A percentile compares a stretch with the other conserved stretches of the same genome.
Conservation (phyloP, 2,797 vertebrate genomes). For the Columba guinea region DNA sequence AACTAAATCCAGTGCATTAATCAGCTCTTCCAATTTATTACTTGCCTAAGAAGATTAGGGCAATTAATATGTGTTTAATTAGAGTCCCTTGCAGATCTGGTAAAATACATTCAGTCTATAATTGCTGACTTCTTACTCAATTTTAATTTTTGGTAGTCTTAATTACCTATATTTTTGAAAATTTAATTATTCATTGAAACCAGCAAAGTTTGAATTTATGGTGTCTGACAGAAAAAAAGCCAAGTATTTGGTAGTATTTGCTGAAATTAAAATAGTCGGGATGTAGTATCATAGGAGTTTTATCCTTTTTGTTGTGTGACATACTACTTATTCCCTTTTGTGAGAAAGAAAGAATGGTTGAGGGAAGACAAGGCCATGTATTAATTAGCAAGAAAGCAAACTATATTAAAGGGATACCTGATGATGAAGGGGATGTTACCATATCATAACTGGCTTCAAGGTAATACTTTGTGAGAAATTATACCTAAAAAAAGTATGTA, state of each 20-base stretch:
- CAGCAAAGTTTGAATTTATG: constrained; percentile 24
- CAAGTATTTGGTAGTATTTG: neutral
- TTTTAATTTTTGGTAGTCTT: constrained; percentile 66
- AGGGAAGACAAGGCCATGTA: neutral
- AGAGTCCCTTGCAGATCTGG: constrained; percentile 68
- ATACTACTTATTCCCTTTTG: neutral
- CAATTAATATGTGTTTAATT: constrained; percentile 76
- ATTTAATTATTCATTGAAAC: constrained; percentile 41
- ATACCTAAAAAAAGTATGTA: neutral
- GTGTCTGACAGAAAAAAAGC: neutral
- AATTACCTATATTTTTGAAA: constrained; percentile 57
- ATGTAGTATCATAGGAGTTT: neutral
- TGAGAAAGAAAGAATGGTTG: neutral
- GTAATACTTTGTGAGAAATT: neutral
- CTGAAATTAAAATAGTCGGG: neutral
- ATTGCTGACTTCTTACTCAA: constrained; percentile 48
- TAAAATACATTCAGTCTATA: constrained; percentile 49
- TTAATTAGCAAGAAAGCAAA: neutral
- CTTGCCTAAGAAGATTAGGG: constrained; percentile 72
- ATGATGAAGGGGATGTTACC: neutral
- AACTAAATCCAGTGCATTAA: constrained; percentile 74
- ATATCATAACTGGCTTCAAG: neutral
- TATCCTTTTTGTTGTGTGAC: neutral
- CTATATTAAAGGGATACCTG: neutral
- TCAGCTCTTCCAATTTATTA: constrained; percentile 74